Base-by-base conservation (phyloP, 2,888 invertebrate species). In the Agonopterix arenella region DNA sequence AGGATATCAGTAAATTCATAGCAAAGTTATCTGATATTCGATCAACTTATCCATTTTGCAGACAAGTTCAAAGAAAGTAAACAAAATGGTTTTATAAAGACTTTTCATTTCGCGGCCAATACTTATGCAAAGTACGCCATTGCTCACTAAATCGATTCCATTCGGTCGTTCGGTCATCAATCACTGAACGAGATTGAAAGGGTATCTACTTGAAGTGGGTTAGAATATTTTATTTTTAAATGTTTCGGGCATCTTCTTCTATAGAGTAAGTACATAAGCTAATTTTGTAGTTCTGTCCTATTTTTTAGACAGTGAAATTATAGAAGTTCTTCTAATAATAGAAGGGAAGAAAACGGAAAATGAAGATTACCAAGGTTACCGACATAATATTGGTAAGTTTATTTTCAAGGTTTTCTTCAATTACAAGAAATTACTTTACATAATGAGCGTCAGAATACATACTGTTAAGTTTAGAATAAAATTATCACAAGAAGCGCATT, bases 161-260 rank as follows among this genome's bases (percentile, higher is more conserved):
- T 84, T 83, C 82, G 82, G 78, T 81, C 83, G 80, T 76, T 64
- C 66, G 74, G 72, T 80, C 83, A 85, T 86, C 86, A 84, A 86
- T 86, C 86, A 85, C 83, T 76, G 80, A 81, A 70, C 73, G 76
- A 61, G 67, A 44, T 40, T 43, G 44, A 48, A 44, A 18, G 46
- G 18, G 18, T 38, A 46, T 47, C 46, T 46, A 13, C 37, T 37
- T 44, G n/a, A n/a, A n/a, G 40, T 40, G 9, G n/a, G 10, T 40
- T 40, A 9, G 46, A 46, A 38, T 11, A n/a, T 45, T 45, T 28
- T 45, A 46, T 13, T 40, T 9, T 40, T n/a, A 40, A n/a, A n/a
- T n/a, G 40, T 40, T 40, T 40, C 9, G 40, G 40, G n/a, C n/a
- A 40, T 40, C n/a, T 40, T 40, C 28, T 28, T 28, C 28, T 28